Conservation (phyloP, 2,888 invertebrate genomes). For the Rhyacophila evoluta region DNA sequence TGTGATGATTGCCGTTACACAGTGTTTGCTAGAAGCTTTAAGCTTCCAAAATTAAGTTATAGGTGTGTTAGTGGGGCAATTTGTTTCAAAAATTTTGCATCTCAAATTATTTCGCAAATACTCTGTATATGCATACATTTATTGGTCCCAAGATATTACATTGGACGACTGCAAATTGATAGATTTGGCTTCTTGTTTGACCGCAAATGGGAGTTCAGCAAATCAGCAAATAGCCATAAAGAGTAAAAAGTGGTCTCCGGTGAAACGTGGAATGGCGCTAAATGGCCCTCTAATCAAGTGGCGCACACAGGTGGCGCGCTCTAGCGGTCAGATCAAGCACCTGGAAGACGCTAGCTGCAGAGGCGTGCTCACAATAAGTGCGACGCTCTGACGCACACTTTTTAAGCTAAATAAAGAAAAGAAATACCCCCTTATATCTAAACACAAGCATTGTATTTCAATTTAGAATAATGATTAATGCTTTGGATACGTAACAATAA, state of each 20-base stretch:
- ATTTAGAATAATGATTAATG: too few species aligned
- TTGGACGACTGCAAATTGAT: slow-evolving; percentile 29
- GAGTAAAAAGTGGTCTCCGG: slow-evolving; percentile 34
- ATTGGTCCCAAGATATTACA: neutral
- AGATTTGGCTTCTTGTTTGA: slow-evolving; percentile 28
- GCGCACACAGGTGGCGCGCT: slow-evolving; percentile 31
- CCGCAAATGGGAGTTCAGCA: slow-evolving; percentile 20
- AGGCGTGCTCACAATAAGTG: neutral
- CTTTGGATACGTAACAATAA: too few species aligned
- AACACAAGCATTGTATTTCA: too few species aligned
- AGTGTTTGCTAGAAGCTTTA: too few species aligned
- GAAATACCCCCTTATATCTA: too few species aligned
- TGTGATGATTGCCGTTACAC: too few species aligned
- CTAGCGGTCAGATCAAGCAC: slow-evolving; percentile 24
- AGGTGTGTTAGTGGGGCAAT: too few species aligned
- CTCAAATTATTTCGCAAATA: neutral
- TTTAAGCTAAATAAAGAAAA: too few species aligned
- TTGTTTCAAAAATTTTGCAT: too few species aligned
- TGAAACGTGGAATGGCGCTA: slow-evolving; percentile 33
- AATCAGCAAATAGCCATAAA: slow-evolving; percentile 19
- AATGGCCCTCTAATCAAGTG: slow-evolving; percentile 33
- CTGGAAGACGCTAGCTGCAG: neutral
- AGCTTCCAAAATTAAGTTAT: too few species aligned
- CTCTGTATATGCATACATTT: neutral
- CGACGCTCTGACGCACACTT: too few species aligned